A percentile compares a stretch with the other conserved stretches of the same genome.
Evolutionary conservation across 1,140 invertebrate genomes (phyloP).

Genomic region (Drosophila watanabei): DNA sequence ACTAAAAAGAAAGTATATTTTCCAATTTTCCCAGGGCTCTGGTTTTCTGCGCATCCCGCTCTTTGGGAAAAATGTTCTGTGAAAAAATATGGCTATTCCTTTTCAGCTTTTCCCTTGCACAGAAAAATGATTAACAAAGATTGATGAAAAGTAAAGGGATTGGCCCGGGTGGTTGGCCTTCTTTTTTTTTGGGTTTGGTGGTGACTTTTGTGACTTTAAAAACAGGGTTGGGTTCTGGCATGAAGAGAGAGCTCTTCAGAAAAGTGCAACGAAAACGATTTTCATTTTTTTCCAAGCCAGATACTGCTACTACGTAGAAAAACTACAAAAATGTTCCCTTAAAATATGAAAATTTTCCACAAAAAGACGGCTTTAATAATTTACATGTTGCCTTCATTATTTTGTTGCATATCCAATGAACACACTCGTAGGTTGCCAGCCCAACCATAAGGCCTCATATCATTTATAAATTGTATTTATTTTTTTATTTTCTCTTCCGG

Average conservation of each 20-base stretch:
- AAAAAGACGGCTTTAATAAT: constrained; percentile 18
- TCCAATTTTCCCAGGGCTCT: constrained; percentile 12
- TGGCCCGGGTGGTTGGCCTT: constrained; percentile 41
- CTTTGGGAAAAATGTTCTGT: constrained; percentile 30
- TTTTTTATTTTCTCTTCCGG: constrained; percentile 23
- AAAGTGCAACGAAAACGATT: constrained; percentile 7
- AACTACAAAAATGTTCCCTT: neutral
- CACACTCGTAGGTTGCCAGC: neutral
- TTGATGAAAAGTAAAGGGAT: constrained; percentile 63
- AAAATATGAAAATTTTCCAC: neutral
- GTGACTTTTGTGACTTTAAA: constrained; percentile 50
- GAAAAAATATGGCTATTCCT: constrained; percentile 17
- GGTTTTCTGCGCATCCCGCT: neutral
- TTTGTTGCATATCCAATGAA: constrained; percentile 1
- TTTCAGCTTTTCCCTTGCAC: constrained; percentile 21
- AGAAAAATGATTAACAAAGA: constrained; percentile 77
- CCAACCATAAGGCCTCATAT: constrained; percentile 26
- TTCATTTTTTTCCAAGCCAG: neutral
- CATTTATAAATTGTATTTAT: constrained; percentile 22
- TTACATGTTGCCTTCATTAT: constrained; percentile 19
- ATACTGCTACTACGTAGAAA: neutral
- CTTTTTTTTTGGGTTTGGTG: constrained; percentile 38
- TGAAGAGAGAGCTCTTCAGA: constrained; percentile 15
- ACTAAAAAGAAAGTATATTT: constrained; percentile 23
- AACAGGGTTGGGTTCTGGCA: constrained; percentile 22